Evolutionary conservation across 1,140 invertebrate genomes (phyloP), one percentile per base, ranked within the genome.

Genomic region (Procambarus clarkii): DNA sequence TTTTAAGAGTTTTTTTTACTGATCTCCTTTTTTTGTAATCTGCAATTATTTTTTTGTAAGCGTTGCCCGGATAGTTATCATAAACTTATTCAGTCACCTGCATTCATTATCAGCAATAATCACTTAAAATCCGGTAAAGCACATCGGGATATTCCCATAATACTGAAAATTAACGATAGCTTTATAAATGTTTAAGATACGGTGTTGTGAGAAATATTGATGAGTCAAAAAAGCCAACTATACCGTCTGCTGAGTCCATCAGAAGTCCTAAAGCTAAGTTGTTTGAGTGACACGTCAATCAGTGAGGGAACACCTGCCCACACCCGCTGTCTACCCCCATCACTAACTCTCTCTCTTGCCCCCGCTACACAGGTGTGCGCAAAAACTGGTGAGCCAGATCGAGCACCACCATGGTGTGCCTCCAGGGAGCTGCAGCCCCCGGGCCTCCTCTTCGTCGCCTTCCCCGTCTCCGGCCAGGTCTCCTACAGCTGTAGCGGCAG

Each of bases 331-430:
- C 21, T 8, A 0, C 9, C 44, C 13, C 77, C 24, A 79, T 34
- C 4, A 79, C 77, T 79, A 79, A 46, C 44, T 13, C 60, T 81
- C 18, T 48, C 21, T 88, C 21, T 54, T 34, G 34, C 1, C 34
- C 34, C 34, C 69, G 45, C 60, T 54, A n/a, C 44, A 21, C 89
- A 91, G 89, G 77, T 91, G 89, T 80, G 89, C 89, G 18, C 89
- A 91, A 79, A 91, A 91, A 82, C 45, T 91, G 21, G 89, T 91
- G 58, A 91, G 89, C 71, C 89, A 91, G 34, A 84, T 91, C 76
- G 89, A 91, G 83, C 89, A 91, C 76, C 89, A 91, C 44, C 89
- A 91, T 18, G 82, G 89, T n/a, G 76, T 80, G 48, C 45, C 48
- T 34, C 74, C 89, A 15, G 74, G 60, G 83, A 13, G 45, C 44